Conservation (phyloP, 1,140 invertebrate genomes). For the Bombus fervidus region DNA sequence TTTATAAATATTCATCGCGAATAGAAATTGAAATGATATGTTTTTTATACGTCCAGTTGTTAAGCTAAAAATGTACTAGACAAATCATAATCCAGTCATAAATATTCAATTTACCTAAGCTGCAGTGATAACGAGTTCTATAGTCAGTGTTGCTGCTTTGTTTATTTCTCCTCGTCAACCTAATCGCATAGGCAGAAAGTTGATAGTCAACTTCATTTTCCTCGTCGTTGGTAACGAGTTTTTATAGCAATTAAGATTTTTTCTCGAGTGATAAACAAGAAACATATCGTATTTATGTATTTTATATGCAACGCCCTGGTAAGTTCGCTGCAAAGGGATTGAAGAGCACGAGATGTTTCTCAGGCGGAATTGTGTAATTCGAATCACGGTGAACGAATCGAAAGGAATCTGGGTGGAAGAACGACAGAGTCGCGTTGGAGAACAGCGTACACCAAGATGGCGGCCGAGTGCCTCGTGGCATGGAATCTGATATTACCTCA, state of each 20-base stretch:
- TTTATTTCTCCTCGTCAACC: neutral
- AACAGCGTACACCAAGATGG: constrained; percentile 65
- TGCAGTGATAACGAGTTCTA: neutral
- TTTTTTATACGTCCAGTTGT: neutral
- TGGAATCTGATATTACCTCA: constrained; percentile 75
- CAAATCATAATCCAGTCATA: neutral
- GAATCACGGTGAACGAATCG: constrained; percentile 24
- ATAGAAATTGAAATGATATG: neutral
- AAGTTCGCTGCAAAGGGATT: neutral
- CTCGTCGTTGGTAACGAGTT: neutral
- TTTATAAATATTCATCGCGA: neutral
- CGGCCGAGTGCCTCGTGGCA: constrained; percentile 62
- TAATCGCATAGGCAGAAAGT: neutral
- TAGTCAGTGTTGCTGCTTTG: neutral
- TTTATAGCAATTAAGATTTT: neutral
- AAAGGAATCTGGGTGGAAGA: constrained; percentile 27
- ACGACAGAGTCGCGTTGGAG: constrained; percentile 34
- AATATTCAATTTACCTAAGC: constrained; percentile 1
- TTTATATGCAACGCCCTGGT: neutral
- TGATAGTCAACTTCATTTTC: neutral
- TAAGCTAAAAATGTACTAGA: too few relatives aligned
- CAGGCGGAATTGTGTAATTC: constrained; percentile 22
- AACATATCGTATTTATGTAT: too few relatives aligned
- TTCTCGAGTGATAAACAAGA: neutral
- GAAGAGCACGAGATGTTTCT: neutral